A percentile compares a stretch with the other conserved stretches of the same genome.
These are phyloP conservation scores for Bovichtus diacanthus DNA, from an alignment of 2,797 vertebrate species.

Conservation along the genomic window DNA sequence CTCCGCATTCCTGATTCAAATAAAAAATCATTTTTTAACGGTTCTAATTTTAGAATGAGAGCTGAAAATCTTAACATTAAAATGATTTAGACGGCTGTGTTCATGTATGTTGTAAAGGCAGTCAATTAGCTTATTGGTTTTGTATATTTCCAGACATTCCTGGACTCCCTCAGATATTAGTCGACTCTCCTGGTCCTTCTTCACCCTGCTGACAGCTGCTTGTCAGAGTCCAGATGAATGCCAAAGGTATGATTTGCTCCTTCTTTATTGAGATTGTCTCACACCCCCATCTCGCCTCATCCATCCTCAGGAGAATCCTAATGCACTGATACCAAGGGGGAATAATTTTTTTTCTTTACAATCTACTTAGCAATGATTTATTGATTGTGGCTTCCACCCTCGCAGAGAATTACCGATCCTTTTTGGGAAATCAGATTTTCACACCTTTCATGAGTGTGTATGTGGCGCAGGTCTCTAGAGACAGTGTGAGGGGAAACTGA, in stretches of 20 bases:
- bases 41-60: not conserved
- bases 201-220: slow-evolving; percentile 69
- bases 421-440: slow-evolving; percentile 99
- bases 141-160: slow-evolving; percentile 58
- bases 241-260: slow-evolving; percentile 88
- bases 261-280: slow-evolving; percentile 96
- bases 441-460: slow-evolving; percentile 95
- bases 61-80: not conserved
- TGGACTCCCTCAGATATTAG: slow-evolving; percentile 43
- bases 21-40: too few species aligned
- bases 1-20: not conserved
- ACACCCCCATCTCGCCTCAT: slow-evolving; percentile 73
- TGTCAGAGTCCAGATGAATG: slow-evolving; percentile 88
- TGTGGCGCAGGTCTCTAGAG: slow-evolving; percentile 87
- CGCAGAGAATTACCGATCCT: slow-evolving; percentile 99
- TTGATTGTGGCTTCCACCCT: slow-evolving; percentile 94
- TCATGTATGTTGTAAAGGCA: not conserved
- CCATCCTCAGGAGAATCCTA: slow-evolving; percentile 90
- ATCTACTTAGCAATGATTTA: slow-evolving; percentile 99
- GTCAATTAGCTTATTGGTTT: slow-evolving; percentile 16
- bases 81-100: not conserved
- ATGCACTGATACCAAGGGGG: slow-evolving; percentile 94
- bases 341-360: slow-evolving; percentile 95
- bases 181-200: slow-evolving; percentile 35
- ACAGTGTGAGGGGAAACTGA: slow-evolving; percentile 87